phyloP scores from a whole-genome alignment of 2,113 vertebrate species.

The Percopsis transmontana region DNA sequence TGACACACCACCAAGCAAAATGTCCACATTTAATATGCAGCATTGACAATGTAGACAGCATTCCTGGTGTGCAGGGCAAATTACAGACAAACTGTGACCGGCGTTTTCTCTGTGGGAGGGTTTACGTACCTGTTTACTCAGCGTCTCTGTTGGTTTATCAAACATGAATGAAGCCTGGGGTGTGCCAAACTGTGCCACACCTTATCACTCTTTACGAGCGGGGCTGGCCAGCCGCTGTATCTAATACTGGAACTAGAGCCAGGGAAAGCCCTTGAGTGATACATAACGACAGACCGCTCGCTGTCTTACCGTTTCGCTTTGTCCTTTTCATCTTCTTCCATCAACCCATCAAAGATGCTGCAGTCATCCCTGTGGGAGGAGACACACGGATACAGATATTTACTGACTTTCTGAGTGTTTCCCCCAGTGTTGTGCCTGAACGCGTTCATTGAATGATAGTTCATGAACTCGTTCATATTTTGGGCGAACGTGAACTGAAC shows the following conservation, averaged over 20 bases:
- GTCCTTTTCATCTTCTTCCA: constrained; percentile 99
- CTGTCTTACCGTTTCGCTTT: constrained; percentile 93
- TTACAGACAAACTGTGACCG: not conserved
- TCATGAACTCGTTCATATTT: too few species aligned
- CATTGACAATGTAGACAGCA: not conserved
- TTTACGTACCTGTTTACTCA: not conserved
- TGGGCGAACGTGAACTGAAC: too few species aligned
- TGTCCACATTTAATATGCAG: not conserved
- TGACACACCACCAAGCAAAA: not conserved
- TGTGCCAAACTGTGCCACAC: not conserved
- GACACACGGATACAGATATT: constrained; percentile 13
- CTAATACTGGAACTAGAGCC: not conserved
- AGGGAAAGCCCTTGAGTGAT: not conserved
- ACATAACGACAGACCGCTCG: not conserved
- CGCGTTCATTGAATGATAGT: too few species aligned
- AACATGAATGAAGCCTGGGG: not conserved
- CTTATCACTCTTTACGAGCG: not conserved
- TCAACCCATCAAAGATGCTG: constrained; percentile 97
- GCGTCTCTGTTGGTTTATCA: not conserved
- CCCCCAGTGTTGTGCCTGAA: not conserved
- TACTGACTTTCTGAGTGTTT: not conserved
- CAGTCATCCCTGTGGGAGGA: constrained; percentile 88
- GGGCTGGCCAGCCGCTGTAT: not conserved
- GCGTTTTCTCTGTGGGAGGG: not conserved
- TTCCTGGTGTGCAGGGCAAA: not conserved